Conservation (phyloP, 2,888 invertebrate species). For the Harmothoe impar region DNA sequence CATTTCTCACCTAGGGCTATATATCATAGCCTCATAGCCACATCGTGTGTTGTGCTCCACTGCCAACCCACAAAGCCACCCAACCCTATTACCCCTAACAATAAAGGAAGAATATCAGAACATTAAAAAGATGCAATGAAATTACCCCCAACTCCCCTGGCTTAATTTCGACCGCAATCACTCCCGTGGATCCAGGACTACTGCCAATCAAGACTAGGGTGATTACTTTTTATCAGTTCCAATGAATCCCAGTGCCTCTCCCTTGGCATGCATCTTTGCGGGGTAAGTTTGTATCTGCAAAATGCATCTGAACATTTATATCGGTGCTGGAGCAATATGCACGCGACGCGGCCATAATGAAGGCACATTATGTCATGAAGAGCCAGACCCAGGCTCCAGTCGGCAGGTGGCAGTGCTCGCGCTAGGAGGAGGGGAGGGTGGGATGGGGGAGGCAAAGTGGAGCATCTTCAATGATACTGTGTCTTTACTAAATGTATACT, state of each 20-base stretch:
- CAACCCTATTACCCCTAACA: background rate
- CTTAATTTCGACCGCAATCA: background rate
- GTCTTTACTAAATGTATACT: background rate
- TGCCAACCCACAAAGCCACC: no score
- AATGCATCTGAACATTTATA: conserved; percentile 50
- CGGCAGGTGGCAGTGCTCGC: conserved; percentile 29
- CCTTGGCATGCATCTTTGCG: background rate
- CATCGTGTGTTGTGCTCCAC: no score
- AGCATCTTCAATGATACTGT: background rate
- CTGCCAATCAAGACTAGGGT: background rate
- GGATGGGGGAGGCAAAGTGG: background rate
- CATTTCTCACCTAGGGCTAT: background rate
- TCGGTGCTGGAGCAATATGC: background rate
- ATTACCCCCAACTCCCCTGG: no score
- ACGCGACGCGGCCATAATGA: conserved; percentile 56
- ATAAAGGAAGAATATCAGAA: no score
- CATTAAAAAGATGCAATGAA: no score
- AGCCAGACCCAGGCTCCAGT: background rate
- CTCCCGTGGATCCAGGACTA: background rate
- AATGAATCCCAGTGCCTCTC: background rate
- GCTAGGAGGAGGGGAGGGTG: no score
- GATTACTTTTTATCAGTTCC: conserved; percentile 10
- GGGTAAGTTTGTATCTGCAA: conserved; percentile 28
- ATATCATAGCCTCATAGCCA: background rate
- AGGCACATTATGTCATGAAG: conserved; percentile 51